These are phyloP conservation scores for Hafferia zeledoni DNA, from an alignment of 2,797 vertebrate species.

Conservation along the genomic window DNA sequence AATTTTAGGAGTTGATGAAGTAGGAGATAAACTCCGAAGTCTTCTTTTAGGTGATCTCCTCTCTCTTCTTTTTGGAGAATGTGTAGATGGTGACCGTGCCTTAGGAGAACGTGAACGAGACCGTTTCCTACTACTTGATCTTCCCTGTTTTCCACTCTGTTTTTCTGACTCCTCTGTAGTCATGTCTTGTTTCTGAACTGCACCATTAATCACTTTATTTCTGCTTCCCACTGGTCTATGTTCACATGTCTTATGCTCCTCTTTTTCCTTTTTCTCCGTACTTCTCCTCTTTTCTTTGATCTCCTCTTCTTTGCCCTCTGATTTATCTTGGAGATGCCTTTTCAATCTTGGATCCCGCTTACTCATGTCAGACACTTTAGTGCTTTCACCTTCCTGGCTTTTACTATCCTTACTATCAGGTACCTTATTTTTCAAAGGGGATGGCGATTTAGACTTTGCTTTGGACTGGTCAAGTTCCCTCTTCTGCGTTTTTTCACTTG, in stretches of 20 bases:
- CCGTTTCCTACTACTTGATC: constrained; percentile 86
- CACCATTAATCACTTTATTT: constrained; percentile 87
- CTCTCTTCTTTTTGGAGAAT: constrained; percentile 92
- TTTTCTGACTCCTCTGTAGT: constrained; percentile 81
- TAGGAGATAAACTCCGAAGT: constrained; percentile 85
- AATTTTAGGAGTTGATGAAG: constrained; percentile 80
- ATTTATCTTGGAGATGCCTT: constrained; percentile 88
- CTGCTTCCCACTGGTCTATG: constrained; percentile 78
- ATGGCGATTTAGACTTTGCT: constrained; percentile 85
- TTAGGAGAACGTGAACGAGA: constrained; percentile 88
- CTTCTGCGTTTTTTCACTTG: constrained; percentile 79
- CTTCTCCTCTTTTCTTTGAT: constrained; percentile 88
- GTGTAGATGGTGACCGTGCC: constrained; percentile 79
- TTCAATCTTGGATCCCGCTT: constrained; percentile 92
- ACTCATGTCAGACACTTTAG: constrained; percentile 78
- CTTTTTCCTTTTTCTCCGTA: constrained; percentile 88
- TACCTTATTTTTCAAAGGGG: constrained; percentile 84
- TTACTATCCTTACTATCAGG: constrained; percentile 78
- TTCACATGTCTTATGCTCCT: constrained; percentile 83
- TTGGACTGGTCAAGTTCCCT: constrained; percentile 81
- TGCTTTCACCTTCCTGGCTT: constrained; percentile 77
- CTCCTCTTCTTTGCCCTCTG: constrained; percentile 85
- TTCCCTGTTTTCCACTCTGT: constrained; percentile 81
- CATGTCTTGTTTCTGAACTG: constrained; percentile 83
- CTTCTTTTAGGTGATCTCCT: constrained; percentile 89